A percentile compares a stretch with the other conserved stretches of the same genome.
Evolutionary conservation across 1,140 invertebrate genomes (phyloP).

Genomic region (Pseudomyrmex concolor): DNA sequence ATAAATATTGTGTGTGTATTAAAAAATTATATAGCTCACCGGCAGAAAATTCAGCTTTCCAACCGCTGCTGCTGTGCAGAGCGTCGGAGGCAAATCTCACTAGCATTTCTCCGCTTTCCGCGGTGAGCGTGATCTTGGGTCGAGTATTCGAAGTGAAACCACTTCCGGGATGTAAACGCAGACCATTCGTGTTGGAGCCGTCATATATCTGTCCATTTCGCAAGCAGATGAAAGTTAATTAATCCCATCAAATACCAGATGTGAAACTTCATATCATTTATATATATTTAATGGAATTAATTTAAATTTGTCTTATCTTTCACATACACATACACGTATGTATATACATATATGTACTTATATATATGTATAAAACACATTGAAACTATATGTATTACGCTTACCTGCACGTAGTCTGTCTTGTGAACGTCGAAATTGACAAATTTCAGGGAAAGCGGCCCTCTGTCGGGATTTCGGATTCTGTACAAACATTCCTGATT

Average conservation of each 20-base stretch:
- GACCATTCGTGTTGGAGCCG: conserved; percentile 92
- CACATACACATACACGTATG: no score
- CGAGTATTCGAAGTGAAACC: conserved; percentile 93
- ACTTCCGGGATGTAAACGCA: conserved; percentile 94
- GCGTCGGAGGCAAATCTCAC: conserved; percentile 95
- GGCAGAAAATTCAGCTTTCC: conserved; percentile 96
- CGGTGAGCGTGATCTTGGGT: conserved; percentile 95
- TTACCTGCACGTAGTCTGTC: conserved; percentile 93
- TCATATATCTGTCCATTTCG: conserved; percentile 90
- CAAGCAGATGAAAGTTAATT: conserved; percentile 14
- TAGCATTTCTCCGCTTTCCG: conserved; percentile 96
- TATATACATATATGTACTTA: no score
- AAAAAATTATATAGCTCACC: conserved; percentile 84
- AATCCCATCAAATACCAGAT: background rate
- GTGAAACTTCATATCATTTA: background rate
- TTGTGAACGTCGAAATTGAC: conserved; percentile 93
- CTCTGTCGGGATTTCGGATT: conserved; percentile 92
- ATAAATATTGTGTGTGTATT: no score
- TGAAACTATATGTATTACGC: background rate
- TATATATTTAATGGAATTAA: background rate
- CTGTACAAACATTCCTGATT: conserved; percentile 96
- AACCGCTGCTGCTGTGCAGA: conserved; percentile 92
- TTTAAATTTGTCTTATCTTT: no score
- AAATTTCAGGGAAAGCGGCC: conserved; percentile 95
- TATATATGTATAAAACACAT: no score